Percentiles rank a stretch among this genome's conserved stretches.
phyloP scores from a whole-genome alignment of 2,888 invertebrate genomes.

The Netelia inedita region DNA sequence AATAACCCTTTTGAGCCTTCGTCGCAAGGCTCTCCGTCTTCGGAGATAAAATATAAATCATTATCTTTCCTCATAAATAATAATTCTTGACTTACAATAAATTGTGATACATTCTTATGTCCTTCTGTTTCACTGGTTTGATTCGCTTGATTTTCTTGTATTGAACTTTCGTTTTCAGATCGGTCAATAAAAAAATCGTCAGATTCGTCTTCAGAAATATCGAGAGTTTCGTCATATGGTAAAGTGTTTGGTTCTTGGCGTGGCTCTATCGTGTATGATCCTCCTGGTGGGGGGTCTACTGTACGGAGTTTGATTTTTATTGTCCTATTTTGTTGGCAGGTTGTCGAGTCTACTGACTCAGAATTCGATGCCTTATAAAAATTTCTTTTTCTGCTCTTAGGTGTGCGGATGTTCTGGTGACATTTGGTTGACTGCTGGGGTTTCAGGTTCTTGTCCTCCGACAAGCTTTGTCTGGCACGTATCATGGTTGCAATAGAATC shows the following conservation, averaged over 20 bases:
- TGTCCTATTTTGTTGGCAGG: background rate
- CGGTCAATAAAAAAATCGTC: conserved; percentile 14
- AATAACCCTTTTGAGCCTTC: too few relatives aligned
- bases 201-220: conserved; percentile 9
- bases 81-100: conserved; percentile 2
- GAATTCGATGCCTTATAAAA: too few relatives aligned
- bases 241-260: background rate
- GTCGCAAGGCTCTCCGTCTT: too few relatives aligned
- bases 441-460: background rate
- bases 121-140: background rate
- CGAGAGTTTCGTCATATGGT: background rate
- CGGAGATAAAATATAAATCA: conserved; percentile 48
- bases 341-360: conserved; percentile 2
- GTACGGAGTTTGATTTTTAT: background rate
- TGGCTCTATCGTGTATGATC: too few relatives aligned
- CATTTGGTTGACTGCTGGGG: background rate
- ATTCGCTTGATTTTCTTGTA: background rate
- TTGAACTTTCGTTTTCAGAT: background rate
- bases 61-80: conserved; percentile 44
- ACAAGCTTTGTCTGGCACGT: background rate
- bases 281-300: too few relatives aligned
- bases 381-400: too few relatives aligned
- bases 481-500: background rate
- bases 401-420: background rate
- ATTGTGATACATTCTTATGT: background rate